phyloP scores from a whole-genome alignment of 2,113 vertebrate species.

The Speoplatyrhinus poulsoni region DNA sequence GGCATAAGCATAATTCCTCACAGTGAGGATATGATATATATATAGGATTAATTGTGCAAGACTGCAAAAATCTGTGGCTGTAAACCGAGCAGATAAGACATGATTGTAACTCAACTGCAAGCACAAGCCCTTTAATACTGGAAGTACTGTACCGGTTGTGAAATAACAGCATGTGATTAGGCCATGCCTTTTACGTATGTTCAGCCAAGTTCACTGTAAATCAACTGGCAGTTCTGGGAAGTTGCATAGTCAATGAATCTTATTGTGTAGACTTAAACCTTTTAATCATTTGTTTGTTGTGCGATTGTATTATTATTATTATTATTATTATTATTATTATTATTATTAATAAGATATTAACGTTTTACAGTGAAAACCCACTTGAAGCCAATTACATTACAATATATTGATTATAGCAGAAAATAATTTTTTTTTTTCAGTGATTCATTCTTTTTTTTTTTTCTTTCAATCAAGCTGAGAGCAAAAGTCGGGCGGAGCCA shows the following conservation, averaged over 20 bases:
- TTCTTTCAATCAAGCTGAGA: no score
- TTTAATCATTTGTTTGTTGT: no score
- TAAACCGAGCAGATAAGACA: conserved; percentile 1
- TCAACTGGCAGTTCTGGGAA: conserved; percentile 47
- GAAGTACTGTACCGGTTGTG: conserved; percentile 49
- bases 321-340: neutral
- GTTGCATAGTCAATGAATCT: neutral
- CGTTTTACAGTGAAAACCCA: neutral
- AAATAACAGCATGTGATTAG: conserved; percentile 45
- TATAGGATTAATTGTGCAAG: neutral
- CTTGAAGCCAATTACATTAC: neutral
- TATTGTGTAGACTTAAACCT: neutral
- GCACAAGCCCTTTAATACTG: conserved; percentile 37
- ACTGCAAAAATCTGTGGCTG: neutral
- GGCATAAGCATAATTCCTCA: no score
- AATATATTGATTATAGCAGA: no score
- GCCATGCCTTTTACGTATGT: conserved; percentile 45
- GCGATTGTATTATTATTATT: neutral
- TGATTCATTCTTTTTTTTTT: neutral
- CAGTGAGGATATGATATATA: no score
- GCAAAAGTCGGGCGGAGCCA: no score
- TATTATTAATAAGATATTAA: neutral
- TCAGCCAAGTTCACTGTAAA: conserved; percentile 20
- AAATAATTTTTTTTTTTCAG: neutral
- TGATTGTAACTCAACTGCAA: conserved; percentile 27